Base-by-base conservation (phyloP, 2,797 vertebrate species). In the Peromyscus eremicus region DNA sequence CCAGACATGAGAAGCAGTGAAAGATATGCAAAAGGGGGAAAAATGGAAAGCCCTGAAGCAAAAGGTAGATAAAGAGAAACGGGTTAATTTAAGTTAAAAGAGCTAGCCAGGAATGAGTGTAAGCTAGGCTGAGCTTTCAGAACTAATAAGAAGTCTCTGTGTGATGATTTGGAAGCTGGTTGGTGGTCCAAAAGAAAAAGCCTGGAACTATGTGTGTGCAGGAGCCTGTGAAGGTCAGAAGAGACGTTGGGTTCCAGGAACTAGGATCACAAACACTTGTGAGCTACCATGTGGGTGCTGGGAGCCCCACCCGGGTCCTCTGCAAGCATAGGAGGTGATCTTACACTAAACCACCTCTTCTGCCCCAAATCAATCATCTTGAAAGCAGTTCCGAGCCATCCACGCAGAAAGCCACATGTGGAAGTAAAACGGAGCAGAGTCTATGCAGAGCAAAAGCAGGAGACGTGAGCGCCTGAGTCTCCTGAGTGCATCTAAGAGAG, bases 371-470 rank as follows among this genome's bases (percentile, higher is more conserved):
- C 43, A 68, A 57, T 29, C 16, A 87, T 87, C 81, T 46, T 23
- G 37, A 87, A 91, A 66, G 57, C 0, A 76, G 70, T 37, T 13
- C 46, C 49, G 49, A 94, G 29, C 32, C 81, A 60, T 88, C 70
- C 52, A 55, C 9, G 0, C 25, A 0, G 99, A 99, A 95, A 99
- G 99, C 99, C 99, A 75, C 17, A 17, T 14, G 60, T 37, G 27
- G 60, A 71, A 92, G 92, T 52, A 76, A 91, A 84, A 90, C 68
- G 6, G 25, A 75, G 55, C 71, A 83, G 11, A 21, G 2, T 85
- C 9, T 49, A 19, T 60, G 25, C 62, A 92, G 85, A 60, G 83
- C 60, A 12, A 10, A 75, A 97, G 27, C 82, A 99, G 80, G 40
- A 86, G 43, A 32, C 8, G 64, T 7, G n/a, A 89, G 40, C 88